These are phyloP conservation scores for Bothrops jararaca DNA, from an alignment of 2,113 vertebrate species.

Conservation along the genomic window DNA sequence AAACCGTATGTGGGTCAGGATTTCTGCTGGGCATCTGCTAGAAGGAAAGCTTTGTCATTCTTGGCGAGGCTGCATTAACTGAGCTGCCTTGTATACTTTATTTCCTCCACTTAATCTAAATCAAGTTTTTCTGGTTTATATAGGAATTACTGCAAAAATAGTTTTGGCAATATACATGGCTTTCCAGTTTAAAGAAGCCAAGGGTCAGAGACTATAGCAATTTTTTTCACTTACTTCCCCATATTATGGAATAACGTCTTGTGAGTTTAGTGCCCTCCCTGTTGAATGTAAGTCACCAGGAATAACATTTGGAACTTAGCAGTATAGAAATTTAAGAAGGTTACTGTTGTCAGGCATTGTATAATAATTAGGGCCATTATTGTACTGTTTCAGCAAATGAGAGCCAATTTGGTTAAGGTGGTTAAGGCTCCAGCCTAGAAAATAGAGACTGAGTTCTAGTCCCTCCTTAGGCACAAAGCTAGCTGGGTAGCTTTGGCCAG, in stretches of 20 bases:
- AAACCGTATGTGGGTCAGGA: conserved; percentile 78
- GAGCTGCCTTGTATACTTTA: conserved; percentile 12
- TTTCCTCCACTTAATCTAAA: conserved; percentile 16
- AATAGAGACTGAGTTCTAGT: neutral
- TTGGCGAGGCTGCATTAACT: neutral
- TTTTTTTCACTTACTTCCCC: neutral
- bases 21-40: conserved; percentile 12
- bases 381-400: neutral
- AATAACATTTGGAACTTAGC: neutral
- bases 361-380: neutral
- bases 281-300: neutral
- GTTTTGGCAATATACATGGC: neutral
- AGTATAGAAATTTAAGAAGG: neutral
- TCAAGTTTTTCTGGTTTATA: neutral
- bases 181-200: neutral
- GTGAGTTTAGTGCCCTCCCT: neutral
- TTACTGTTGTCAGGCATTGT: neutral
- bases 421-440: neutral
- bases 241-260: neutral
- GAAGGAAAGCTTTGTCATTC: no score
- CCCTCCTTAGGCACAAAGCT: neutral
- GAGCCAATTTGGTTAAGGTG: neutral
- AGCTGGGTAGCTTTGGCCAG: neutral
- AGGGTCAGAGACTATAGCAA: neutral
- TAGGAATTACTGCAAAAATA: neutral